Conservation (phyloP, 2,113 vertebrate genomes). For the Hemibagrus wyckioides region DNA sequence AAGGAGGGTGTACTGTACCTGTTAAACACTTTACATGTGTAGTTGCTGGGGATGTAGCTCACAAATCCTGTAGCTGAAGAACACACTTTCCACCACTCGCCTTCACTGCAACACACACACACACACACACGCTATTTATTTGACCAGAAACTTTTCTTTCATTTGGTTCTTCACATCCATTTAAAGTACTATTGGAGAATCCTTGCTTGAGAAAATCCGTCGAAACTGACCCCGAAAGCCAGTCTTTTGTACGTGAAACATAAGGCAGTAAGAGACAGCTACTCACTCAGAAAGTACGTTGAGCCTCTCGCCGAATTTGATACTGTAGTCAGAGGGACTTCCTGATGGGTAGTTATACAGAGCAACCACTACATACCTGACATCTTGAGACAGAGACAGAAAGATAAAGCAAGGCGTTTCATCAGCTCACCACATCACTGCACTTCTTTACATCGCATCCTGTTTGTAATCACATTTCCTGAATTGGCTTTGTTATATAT, state of each 20-base stretch:
- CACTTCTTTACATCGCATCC: background rate
- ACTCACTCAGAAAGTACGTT: slow-evolving; percentile 77
- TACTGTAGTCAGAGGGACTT: slow-evolving; percentile 19
- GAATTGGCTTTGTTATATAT: background rate
- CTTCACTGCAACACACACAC: slow-evolving; percentile 65
- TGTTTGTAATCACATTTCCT: background rate
- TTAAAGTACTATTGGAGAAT: no score
- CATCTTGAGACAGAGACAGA: slow-evolving; percentile 51
- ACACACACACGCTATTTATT: slow-evolving; percentile 11
- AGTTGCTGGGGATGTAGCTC: slow-evolving; percentile 73
- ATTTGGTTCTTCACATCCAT: background rate
- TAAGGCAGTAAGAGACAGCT: background rate
- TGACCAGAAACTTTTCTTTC: background rate
- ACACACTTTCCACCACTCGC: slow-evolving; percentile 78
- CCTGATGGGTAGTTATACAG: slow-evolving; percentile 73
- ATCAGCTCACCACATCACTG: slow-evolving; percentile 18
- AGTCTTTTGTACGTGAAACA: background rate
- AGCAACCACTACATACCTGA: slow-evolving; percentile 65
- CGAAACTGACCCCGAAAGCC: background rate
- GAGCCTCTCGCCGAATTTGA: slow-evolving; percentile 76
- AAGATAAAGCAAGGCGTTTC: background rate
- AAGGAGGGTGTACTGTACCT: slow-evolving; percentile 62
- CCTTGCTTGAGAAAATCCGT: background rate
- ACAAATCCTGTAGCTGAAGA: slow-evolving; percentile 69
- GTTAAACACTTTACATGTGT: slow-evolving; percentile 75